Evolutionary conservation across 2,888 invertebrate species (phyloP).

Genomic region (Cryptocephalus moraei): DNA sequence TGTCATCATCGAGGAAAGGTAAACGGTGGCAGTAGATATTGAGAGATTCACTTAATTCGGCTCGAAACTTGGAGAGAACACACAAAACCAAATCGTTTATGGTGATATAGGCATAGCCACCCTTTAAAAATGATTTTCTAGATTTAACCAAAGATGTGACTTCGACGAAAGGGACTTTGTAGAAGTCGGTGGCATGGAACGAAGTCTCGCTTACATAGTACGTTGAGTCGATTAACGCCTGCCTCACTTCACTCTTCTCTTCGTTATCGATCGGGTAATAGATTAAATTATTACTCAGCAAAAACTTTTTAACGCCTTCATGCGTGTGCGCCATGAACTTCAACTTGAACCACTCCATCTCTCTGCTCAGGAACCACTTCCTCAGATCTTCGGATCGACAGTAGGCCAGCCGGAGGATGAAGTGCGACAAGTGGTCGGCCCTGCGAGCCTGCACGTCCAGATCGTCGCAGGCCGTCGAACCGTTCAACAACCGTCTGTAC

Average conservation of each 20-base stretch:
- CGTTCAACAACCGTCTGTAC: conserved; percentile 49
- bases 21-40: conserved; percentile 54
- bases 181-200: conserved; percentile 46
- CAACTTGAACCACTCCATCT: conserved; percentile 81
- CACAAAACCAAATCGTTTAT: conserved; percentile 76
- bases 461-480: conserved; percentile 41
- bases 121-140: conserved; percentile 67
- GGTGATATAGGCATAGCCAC: conserved; percentile 81
- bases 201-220: too few species aligned
- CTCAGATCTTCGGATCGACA: conserved; percentile 78
- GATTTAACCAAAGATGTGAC: conserved; percentile 74
- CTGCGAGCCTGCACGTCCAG: conserved; percentile 55
- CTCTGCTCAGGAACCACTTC: conserved; percentile 80
- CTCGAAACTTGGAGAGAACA: conserved; percentile 65
- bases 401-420: conserved; percentile 82
- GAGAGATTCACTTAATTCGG: conserved; percentile 57
- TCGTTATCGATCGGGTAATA: conserved; percentile 56
- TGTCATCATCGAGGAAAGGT: conserved; percentile 71
- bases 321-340: conserved; percentile 55
- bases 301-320: conserved; percentile 55
- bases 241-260: conserved; percentile 54
- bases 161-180: conserved; percentile 53
- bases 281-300: conserved; percentile 53
- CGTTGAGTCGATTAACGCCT: conserved; percentile 52
- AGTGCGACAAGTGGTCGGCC: conserved; percentile 87